phyloP scores from a whole-genome alignment of 2,113 vertebrate genomes.

The Eptesicus fuscus region DNA sequence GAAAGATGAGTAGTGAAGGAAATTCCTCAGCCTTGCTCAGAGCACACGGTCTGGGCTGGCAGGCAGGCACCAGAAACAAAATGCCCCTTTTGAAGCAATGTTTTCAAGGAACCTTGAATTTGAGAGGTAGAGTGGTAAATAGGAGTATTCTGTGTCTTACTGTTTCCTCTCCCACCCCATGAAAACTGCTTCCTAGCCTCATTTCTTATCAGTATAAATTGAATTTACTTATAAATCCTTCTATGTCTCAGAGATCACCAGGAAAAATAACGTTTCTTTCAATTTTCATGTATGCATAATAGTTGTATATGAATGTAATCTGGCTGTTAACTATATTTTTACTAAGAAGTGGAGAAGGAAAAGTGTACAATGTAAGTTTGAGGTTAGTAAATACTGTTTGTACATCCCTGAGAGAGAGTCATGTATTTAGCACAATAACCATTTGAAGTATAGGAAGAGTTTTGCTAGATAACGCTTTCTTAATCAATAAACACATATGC shows the following conservation, averaged over 20 bases:
- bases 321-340: neutral
- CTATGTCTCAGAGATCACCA: neutral
- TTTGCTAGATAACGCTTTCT: neutral
- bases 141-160: neutral
- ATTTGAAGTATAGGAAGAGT: neutral
- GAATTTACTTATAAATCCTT: neutral
- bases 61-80: slow-evolving; percentile 24
- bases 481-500: neutral
- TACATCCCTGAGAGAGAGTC: neutral
- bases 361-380: neutral
- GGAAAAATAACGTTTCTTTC: neutral
- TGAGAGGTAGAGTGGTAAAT: neutral
- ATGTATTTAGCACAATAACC: neutral
- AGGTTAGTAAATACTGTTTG: neutral
- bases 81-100: neutral
- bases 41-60: neutral
- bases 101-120: neutral
- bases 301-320: neutral
- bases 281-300: neutral
- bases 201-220: neutral
- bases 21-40: slow-evolving; percentile 20
- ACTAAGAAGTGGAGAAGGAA: neutral
- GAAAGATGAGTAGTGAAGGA: slow-evolving; percentile 37
- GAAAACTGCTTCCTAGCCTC: rapidly evolving
- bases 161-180: neutral